Base-by-base conservation (phyloP, 2,113 vertebrate species). In the Sula dactylatra region DNA sequence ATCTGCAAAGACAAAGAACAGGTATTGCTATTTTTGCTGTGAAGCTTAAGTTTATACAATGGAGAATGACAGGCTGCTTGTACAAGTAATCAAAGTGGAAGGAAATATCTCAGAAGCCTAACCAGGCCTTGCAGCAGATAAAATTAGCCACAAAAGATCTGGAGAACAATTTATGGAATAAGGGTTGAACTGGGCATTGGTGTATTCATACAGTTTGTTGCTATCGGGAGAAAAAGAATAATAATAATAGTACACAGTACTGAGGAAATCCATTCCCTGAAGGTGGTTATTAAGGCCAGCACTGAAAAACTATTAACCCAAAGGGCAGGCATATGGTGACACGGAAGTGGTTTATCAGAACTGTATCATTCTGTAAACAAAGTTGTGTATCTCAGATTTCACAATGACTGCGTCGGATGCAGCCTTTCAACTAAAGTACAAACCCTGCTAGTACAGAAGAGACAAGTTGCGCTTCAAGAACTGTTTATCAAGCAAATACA, bases 301-400 rank as follows among this genome's bases (percentile, higher is more conserved):
- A 90, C 82, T 90, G 86, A 93, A 97, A 95, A 93, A 70, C 71
- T 89, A 44, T 92, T 97, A 95, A 91, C 87, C 54, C 22, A 91
- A 64, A 93, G 83, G 87, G 82, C 55, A 94, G 74, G 91, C 86
- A 71, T 88, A 83, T 89, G 65, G 36, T 44, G 65, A 92, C n/a
- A 38, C 11, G 40, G 64, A 92, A 95, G 61, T 66, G 10, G 6
- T 54, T 92, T 62, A 22, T 82, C 59, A 69, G 81, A 76, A 42
- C 25, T 52, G 13, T 59, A 81, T 91, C 12, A 0, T 73, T 94
- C 76, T 92, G 73, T 88, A 97, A 96, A 96, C 77, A 83, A 91
- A 88, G 70, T 45, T 49, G 24, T 7, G 5, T 40, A 77, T 62
- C 85, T 96, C 9, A 1, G 79, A 94, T 97, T 96, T 97, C 89